Percentiles rank a stretch among this genome's conserved stretches.
Evolutionary conservation across 1,140 invertebrate species (phyloP).

Genomic region (Drosophila cardini): DNA sequence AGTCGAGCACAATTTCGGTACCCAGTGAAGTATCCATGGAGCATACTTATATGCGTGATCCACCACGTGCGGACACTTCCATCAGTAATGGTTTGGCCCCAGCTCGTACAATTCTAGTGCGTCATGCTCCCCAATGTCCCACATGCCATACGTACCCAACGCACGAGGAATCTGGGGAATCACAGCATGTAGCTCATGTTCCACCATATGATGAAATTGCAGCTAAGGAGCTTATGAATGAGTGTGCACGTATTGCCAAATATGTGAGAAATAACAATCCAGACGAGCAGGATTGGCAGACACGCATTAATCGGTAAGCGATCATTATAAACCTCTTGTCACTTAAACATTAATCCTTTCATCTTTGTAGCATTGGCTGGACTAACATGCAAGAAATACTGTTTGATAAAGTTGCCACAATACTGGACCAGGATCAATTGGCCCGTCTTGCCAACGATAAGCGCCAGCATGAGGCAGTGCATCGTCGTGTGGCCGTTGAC

Average conservation of each 20-base stretch:
- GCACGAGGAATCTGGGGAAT: slow-evolving; percentile 65
- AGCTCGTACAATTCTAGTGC: slow-evolving; percentile 71
- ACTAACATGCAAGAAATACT: slow-evolving; percentile 87
- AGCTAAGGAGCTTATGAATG: slow-evolving; percentile 89
- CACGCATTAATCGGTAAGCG: slow-evolving; percentile 87
- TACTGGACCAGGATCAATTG: slow-evolving; percentile 90
- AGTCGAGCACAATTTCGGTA: slow-evolving; percentile 73
- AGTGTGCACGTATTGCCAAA: slow-evolving; percentile 89
- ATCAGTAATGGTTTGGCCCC: slow-evolving; percentile 62
- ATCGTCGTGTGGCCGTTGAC: slow-evolving; percentile 89
- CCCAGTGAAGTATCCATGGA: slow-evolving; percentile 77
- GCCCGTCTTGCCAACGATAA: slow-evolving; percentile 87
- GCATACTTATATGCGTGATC: slow-evolving; percentile 78
- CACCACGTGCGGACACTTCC: slow-evolving; percentile 39
- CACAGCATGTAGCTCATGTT: slow-evolving; percentile 61
- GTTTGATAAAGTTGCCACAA: slow-evolving; percentile 88
- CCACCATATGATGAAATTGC: slow-evolving; percentile 88
- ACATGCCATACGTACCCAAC: slow-evolving; percentile 76
- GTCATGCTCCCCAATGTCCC: slow-evolving; percentile 77
- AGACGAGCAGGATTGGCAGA: slow-evolving; percentile 90
- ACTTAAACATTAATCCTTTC: neutral
- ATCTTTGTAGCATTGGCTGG: slow-evolving; percentile 87
- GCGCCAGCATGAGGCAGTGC: slow-evolving; percentile 88
- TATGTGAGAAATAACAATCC: slow-evolving; percentile 87
- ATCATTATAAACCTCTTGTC: neutral